Evolutionary conservation across 2,888 invertebrate species (phyloP), one percentile per base, ranked within the genome.

Genomic region (Zeuzera pyrina): DNA sequence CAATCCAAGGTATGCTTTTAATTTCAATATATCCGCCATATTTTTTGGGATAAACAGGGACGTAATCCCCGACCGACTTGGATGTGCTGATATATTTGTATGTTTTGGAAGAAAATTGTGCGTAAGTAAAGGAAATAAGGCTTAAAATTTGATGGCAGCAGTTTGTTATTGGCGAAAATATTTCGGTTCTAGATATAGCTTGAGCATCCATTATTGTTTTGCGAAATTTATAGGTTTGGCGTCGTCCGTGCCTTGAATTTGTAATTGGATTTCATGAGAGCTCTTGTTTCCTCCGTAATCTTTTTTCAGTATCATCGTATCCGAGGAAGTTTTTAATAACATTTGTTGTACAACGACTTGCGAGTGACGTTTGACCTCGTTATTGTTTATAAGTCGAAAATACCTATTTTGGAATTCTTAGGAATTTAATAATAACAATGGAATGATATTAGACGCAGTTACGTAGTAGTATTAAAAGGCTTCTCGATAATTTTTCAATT

Each of bases 1-100:
- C 49, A 51, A 52, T 70, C 63, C 70, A 67, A 68, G 54, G 54
- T 55, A 57, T 41, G 52, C 38, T 53, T 63, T 59, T 57, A 57
- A 66, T 57, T 61, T 63, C 47, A 44, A 44, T 42, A 47, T 51
- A 59, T 49, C 38, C 44, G 45, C 39, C 15, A 42, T 49, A 36
- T 56, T 61, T 58, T 59, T 55, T 42, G 42, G 45, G 44, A 35
- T 47, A 49, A 45, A 52, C 40, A 45, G 47, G 41, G 41, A 46
- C 30, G 49, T 45, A 43, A 51, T 52, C 45, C 45, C 33, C 19
- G 33, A 41, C 47, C 42, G 49, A 50, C 38, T 44, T 46, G 41
- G 43, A 37, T 52, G 54, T 47, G 35, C 39, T 31, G 37, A 39
- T 34, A 47, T 40, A 40, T 40, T 31, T 38, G 30, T 25, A 43